Percentiles rank a stretch among this genome's conserved stretches.
Conservation (phyloP, 2,797 vertebrate species). For the Sternarchorhynchus goeldii region DNA sequence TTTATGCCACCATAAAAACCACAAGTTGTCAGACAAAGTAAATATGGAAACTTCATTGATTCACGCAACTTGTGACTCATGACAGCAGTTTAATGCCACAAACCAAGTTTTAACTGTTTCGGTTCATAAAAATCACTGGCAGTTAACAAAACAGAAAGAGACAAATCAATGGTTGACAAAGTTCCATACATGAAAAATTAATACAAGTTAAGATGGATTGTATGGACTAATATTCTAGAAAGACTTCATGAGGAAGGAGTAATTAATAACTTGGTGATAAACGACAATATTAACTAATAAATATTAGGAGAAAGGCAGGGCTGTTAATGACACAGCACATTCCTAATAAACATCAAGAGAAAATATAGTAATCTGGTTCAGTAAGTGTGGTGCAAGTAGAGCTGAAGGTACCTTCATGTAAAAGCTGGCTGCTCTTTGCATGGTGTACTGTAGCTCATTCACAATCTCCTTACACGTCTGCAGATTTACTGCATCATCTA, state of each 20-base stretch:
- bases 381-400: neutral
- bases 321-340: no score
- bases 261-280: no score
- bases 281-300: no score
- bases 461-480: constrained; percentile 66
- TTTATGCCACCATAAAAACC: neutral
- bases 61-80: constrained; percentile 4
- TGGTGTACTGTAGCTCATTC: constrained; percentile 59
- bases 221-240: neutral
- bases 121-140: neutral
- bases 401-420: constrained; percentile 66
- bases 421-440: constrained; percentile 62
- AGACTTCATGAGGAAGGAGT: neutral
- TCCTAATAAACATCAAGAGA: no score
- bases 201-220: neutral
- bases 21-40: constrained; percentile 4
- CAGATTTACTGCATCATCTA: constrained; percentile 50
- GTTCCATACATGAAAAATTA: neutral
- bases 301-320: no score
- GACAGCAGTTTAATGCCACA: neutral
- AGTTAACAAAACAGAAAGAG: neutral
- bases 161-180: neutral
- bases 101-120: neutral
- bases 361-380: neutral
- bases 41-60: neutral